Evolutionary conservation across 2,797 vertebrate genomes (phyloP), one percentile per base, ranked within the genome.

Genomic region (Notolepis coatsorum): DNA sequence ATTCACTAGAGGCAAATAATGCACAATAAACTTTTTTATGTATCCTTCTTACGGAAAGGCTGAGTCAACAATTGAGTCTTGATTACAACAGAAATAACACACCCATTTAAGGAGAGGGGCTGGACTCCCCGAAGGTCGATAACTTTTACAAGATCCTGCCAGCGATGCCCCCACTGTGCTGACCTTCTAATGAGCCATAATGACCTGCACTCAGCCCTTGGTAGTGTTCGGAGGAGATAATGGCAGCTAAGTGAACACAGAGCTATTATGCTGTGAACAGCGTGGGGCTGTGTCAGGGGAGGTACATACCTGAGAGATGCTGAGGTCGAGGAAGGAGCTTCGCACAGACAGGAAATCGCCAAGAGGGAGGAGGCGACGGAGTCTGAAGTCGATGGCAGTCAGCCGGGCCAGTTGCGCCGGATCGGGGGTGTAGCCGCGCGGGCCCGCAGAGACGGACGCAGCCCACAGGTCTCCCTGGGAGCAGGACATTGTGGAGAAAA

Each of bases 361-460:
- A 7, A 49, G 56, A 49, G 90, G 91, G 8, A 90, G 75, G 1
- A 95, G 74, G 5, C 78, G 77, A 51, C 90, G 81, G 27, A 99
- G 94, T 79, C 91, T 95, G 69, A 79, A 74, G 57, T 96, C 91
- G 10, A 97, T 95, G 72, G 93, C 85, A 25, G 71, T 86, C 55
- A 98, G 90, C 46, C 92, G 92, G 71, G 92, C 73, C 64, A 92
- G 88, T 61, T 96, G 92, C 3, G 61, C 82, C 0, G 62, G 86
- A 49, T 92, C 91, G 0, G 93, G 91, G 55, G 85, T 90, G 57
- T 94, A 98, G 1, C 93, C 95, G n/a, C n/a, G n/a, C 62, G 93
- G 92, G 67, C 89, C 93, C 31, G 85, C 87, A 50, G 59, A 31
- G 20, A 67, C 60, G 15, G 81, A 81, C 56, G 82, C 61, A 15